Conservation (phyloP, 2,113 vertebrate species). For the Cephalophus harveyi region DNA sequence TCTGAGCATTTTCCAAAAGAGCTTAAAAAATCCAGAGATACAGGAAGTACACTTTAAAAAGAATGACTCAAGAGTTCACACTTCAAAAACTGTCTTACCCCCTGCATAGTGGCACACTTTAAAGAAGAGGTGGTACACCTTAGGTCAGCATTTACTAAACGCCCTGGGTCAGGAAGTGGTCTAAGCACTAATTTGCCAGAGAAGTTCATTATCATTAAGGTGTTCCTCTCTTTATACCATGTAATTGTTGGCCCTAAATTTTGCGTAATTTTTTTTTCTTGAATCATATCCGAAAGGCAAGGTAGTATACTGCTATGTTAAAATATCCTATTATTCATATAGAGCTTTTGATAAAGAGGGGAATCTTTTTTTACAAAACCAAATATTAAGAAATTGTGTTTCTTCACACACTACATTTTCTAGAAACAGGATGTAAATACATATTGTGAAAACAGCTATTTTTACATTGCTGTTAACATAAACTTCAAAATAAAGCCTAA, state of each 20-base stretch:
- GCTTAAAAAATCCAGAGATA: background rate
- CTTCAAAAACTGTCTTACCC: background rate
- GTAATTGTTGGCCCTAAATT: background rate
- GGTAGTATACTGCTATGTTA: background rate
- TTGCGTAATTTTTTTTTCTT: background rate
- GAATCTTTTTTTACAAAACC: background rate
- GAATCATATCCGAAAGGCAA: background rate
- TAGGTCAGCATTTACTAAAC: background rate
- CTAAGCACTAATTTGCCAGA: background rate
- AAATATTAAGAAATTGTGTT: background rate
- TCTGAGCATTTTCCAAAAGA: background rate
- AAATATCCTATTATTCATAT: background rate
- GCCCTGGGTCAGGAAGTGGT: background rate
- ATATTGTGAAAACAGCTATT: background rate
- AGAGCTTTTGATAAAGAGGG: background rate
- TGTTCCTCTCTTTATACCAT: background rate
- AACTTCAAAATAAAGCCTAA: slow-evolving; percentile 8
- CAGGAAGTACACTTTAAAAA: background rate
- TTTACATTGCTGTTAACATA: background rate
- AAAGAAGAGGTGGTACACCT: background rate
- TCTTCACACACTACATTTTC: slow-evolving; percentile 5
- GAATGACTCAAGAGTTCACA: background rate
- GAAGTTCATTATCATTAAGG: background rate
- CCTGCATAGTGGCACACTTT: background rate
- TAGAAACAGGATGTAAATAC: background rate